Evolutionary conservation across 2,797 vertebrate species (phyloP).

Genomic region (Philypnodon macrostomus): DNA sequence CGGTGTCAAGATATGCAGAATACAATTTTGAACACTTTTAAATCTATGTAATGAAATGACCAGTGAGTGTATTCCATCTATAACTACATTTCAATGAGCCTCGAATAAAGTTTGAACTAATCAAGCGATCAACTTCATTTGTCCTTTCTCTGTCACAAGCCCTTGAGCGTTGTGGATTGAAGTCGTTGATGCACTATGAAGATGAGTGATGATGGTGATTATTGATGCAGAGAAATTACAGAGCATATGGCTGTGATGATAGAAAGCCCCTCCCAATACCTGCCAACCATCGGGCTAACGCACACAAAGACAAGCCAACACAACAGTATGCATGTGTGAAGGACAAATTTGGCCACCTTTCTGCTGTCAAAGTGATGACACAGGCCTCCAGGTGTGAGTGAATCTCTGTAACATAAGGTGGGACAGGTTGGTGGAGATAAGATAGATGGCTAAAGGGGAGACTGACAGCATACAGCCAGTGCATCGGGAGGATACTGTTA

Average conservation of each 20-base stretch:
- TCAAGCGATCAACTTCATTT: conserved; percentile 41
- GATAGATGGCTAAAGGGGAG: conserved; percentile 40
- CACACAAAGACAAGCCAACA: conserved; percentile 16
- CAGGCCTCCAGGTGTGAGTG: conserved; percentile 43
- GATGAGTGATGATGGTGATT: conserved; percentile 71
- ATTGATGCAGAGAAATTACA: conserved; percentile 70
- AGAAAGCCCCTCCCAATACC: conserved; percentile 52
- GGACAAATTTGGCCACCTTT: conserved; percentile 59
- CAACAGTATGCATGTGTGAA: conserved; percentile 37
- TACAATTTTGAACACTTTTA: no score
- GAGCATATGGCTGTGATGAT: conserved; percentile 74
- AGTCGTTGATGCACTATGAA: conserved; percentile 16
- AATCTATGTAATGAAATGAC: no score
- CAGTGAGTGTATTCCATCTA: no score
- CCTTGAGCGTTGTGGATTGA: conserved; percentile 46
- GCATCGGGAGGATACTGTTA: conserved; percentile 10
- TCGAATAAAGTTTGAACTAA: conserved; percentile 13
- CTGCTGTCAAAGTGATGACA: conserved; percentile 41
- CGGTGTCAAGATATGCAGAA: no score
- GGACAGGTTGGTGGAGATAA: conserved; percentile 54
- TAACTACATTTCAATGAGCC: no score
- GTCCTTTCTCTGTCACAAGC: conserved; percentile 46
- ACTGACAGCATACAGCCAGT: conserved; percentile 18
- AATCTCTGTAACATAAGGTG: conserved; percentile 45
- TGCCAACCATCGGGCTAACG: conserved; percentile 41